Conservation (phyloP, 1,140 invertebrate species). For the Magallana ariakensis region DNA sequence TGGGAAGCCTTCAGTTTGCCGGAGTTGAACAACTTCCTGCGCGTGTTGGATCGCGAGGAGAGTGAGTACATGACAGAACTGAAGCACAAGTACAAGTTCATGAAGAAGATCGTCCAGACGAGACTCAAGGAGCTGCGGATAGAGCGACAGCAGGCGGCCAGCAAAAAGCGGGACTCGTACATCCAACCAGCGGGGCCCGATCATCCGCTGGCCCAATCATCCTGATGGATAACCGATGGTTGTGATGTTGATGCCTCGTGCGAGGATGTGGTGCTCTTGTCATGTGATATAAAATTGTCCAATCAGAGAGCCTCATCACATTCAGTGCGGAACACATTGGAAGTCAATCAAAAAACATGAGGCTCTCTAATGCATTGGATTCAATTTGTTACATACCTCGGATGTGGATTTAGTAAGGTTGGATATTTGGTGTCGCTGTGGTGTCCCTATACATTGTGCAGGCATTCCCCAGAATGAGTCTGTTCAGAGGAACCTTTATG, state of each 20-base stretch:
- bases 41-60: constrained; percentile 83
- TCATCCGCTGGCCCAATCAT: constrained; percentile 23
- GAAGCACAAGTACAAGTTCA: constrained; percentile 81
- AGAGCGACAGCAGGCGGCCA: constrained; percentile 48
- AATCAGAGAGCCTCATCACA: constrained; percentile 30
- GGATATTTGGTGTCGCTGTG: background rate
- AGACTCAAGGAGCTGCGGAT: constrained; percentile 71
- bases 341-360: constrained; percentile 23
- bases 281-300: constrained; percentile 41
- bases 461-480: background rate
- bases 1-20: constrained; percentile 84
- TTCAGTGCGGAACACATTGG: constrained; percentile 14
- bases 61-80: constrained; percentile 82
- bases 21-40: constrained; percentile 83
- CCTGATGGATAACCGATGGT: background rate
- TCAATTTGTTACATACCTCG: background rate
- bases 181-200: background rate
- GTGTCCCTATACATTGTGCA: background rate
- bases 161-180: constrained; percentile 25
- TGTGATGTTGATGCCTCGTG: constrained; percentile 18
- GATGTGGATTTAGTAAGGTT: background rate
- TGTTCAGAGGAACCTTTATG: background rate
- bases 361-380: constrained; percentile 19
- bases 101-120: constrained; percentile 72
- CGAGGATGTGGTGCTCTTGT: constrained; percentile 30